Conservation (phyloP, 1,140 invertebrate species). For the Drosophila mayri region DNA sequence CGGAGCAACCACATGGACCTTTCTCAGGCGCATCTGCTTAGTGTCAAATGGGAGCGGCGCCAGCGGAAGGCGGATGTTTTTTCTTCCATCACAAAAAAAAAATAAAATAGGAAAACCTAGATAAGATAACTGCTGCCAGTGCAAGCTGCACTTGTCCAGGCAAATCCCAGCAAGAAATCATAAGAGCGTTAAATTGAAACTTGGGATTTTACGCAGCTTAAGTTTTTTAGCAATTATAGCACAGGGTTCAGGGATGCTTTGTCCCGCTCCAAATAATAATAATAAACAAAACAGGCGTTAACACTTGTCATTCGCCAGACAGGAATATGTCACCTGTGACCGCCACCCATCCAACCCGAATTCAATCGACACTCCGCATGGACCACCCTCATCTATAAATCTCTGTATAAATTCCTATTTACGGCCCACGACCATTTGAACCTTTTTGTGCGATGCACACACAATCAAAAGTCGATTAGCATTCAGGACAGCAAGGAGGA, state of each 20-base stretch:
- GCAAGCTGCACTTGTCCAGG: conserved; percentile 60
- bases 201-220: conserved; percentile 80
- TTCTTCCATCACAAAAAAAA: conserved; percentile 6
- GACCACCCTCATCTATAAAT: conserved; percentile 55
- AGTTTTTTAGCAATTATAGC: conserved; percentile 81
- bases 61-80: conserved; percentile 56
- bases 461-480: conserved; percentile 83
- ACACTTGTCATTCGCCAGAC: conserved; percentile 68
- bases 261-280: conserved; percentile 19
- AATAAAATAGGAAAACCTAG: conserved; percentile 33
- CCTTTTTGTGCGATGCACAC: conserved; percentile 67
- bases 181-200: conserved; percentile 79
- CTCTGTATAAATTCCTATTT: conserved; percentile 73
- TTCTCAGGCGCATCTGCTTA: conserved; percentile 63
- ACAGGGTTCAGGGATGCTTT: not conserved
- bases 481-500: conserved; percentile 46
- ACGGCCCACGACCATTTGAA: conserved; percentile 67
- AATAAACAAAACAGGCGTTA: conserved; percentile 67
- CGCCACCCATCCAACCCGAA: conserved; percentile 30
- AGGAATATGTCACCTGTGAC: conserved; percentile 78
- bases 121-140: conserved; percentile 64
- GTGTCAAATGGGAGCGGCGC: conserved; percentile 61
- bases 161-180: conserved; percentile 58
- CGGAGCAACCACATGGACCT: conserved; percentile 13
- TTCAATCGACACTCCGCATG: conserved; percentile 65